These are phyloP conservation scores for Orthonevra nobilis DNA, from an alignment of 2,888 invertebrate species.

Conservation along the genomic window DNA sequence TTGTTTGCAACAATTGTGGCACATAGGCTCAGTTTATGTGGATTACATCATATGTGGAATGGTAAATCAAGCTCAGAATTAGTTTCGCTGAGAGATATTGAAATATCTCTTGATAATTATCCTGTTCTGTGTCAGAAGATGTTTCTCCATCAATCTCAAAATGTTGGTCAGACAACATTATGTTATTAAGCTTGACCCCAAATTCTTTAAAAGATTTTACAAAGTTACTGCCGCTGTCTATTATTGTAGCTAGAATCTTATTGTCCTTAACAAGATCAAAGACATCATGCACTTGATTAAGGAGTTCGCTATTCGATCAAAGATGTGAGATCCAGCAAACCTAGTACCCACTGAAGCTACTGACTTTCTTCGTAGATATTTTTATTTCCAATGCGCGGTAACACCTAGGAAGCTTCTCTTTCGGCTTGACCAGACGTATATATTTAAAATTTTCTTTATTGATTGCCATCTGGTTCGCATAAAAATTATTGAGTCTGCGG, in stretches of 20 bases:
- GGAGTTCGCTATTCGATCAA: conserved; percentile 9
- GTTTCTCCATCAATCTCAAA: conserved; percentile 5
- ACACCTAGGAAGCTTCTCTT: conserved; percentile 14
- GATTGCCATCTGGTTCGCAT: not conserved
- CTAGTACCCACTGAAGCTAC: not conserved
- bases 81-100: not conserved
- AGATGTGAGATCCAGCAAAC: conserved; percentile 10
- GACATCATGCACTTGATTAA: conserved; percentile 6
- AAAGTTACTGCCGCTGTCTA: conserved; percentile 24
- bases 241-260: conserved; percentile 21
- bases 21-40: not conserved
- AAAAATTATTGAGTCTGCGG: not conserved
- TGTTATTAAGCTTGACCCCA: too few relatives aligned
- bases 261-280: conserved; percentile 5
- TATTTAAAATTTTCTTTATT: conserved; percentile 1
- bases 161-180: too few relatives aligned
- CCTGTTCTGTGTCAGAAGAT: too few relatives aligned
- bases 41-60: not conserved
- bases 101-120: not conserved
- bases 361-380: conserved; percentile 8
- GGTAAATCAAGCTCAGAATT: not conserved
- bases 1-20: not conserved
- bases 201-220: conserved; percentile 37
- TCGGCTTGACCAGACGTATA: conserved; percentile 5
- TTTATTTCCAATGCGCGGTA: conserved; percentile 34